Conservation (phyloP, 2,797 vertebrate genomes). For the Sus cebifrons region DNA sequence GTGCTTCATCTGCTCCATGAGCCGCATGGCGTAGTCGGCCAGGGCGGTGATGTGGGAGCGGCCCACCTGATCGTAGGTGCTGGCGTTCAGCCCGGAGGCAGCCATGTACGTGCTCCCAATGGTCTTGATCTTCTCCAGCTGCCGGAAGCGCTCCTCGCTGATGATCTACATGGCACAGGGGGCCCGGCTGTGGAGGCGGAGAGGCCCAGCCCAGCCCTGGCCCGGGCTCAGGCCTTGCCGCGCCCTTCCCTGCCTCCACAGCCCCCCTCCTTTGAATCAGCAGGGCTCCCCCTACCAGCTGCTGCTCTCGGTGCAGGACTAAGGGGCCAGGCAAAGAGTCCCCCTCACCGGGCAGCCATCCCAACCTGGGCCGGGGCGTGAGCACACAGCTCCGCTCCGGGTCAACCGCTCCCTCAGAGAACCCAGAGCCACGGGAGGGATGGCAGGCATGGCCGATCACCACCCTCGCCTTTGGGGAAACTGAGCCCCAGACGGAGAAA, state of each 20-base stretch:
- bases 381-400: not conserved
- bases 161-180: conserved; percentile 93
- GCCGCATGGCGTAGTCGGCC: conserved; percentile 97
- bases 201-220: not conserved
- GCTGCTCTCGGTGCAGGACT: not conserved
- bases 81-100: conserved; percentile 96
- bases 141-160: conserved; percentile 96
- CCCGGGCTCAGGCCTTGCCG: not conserved
- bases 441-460: not conserved
- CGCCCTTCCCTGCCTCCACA: not conserved
- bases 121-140: conserved; percentile 99
- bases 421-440: not conserved
- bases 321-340: not conserved
- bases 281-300: not conserved
- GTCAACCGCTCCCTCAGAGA: not conserved
- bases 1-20: conserved; percentile 98
- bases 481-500: not conserved
- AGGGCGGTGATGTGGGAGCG: conserved; percentile 95
- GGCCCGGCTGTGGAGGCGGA: not conserved
- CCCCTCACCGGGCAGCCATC: not conserved
- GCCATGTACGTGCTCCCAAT: conserved; percentile 98
- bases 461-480: not conserved
- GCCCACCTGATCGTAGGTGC: conserved; percentile 97
- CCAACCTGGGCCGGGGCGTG: not conserved
- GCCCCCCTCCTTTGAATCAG: not conserved